Base-by-base conservation (phyloP, 2,888 invertebrate species). In the Metopia argyrocephala region DNA sequence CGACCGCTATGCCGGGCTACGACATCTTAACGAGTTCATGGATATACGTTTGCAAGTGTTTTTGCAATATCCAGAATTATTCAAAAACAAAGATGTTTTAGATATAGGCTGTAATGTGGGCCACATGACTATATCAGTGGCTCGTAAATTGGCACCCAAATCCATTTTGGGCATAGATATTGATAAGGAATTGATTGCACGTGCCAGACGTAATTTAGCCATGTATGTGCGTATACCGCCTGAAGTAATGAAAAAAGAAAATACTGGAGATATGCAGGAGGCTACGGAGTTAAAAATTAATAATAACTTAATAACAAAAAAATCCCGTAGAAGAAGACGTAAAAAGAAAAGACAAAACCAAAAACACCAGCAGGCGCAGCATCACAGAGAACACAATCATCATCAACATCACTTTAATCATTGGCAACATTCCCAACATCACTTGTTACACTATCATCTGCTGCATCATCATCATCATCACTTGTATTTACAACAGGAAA, bases 81-180 rank as follows among this genome's bases (percentile, higher is more conserved):
- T 99, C 89, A 92, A 94, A 83, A 94, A 94, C 83, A 98, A 96
- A 91, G 96, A 97, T 90, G 95, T 99, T 56, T 92, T 99, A 83
- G 99, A 99, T 89, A 96, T 99, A 87, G 99, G 99, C 18, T 99
- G 99, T 91, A 99, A 99, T 91, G 96, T 97, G 79, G 99, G 99
- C 1, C 97, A 98, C 89, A 94, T 99, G 84, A 97, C 99, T 9
- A 93, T 98, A 50, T 94, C 95, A 0, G 93, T 99, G 62, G 99
- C 97, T 0, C 93, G 96, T 82, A 95, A 97, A 86, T 94, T 96
- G 85, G 93, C 94, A 45, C 98, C 98, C 2, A 93, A 93, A 82
- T 95, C 95, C 83, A 95, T 98, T 75, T 93, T 96, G 74, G 99
- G 99, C 78, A 94, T 99, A 84, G 99, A 99, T 89, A 98, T 99